A percentile compares a stretch with the other conserved stretches of the same genome.
Conservation (phyloP, 2,797 vertebrate species). For the Premnoplex brunnescens region DNA sequence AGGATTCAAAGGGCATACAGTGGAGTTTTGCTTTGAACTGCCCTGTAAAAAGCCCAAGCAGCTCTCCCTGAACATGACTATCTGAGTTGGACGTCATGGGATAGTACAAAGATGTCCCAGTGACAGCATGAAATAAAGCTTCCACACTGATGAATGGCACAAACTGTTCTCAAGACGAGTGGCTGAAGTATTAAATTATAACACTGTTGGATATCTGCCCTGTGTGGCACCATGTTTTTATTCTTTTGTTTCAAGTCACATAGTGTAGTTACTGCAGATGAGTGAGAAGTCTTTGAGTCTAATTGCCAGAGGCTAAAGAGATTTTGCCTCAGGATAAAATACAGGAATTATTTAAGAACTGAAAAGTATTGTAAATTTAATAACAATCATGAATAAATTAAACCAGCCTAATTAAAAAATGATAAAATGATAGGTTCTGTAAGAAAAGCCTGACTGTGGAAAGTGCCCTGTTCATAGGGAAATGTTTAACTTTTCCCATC, state of each 20-base stretch:
- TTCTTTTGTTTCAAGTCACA: slow-evolving; percentile 16
- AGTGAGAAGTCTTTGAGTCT: slow-evolving; percentile 18
- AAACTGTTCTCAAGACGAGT: background rate
- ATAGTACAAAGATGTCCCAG: background rate
- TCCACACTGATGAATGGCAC: background rate
- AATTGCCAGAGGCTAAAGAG: slow-evolving; percentile 49
- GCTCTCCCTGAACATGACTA: background rate
- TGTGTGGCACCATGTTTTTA: background rate
- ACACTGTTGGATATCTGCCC: background rate
- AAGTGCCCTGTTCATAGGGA: background rate
- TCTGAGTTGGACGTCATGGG: background rate
- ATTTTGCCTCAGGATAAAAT: slow-evolving; percentile 45
- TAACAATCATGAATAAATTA: slow-evolving; percentile 63
- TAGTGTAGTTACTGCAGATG: background rate
- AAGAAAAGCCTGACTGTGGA: background rate
- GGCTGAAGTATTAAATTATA: background rate
- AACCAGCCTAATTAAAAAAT: slow-evolving; percentile 45
- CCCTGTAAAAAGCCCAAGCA: background rate
- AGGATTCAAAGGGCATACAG: background rate
- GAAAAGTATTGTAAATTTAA: slow-evolving; percentile 63
- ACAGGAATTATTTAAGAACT: slow-evolving; percentile 63
- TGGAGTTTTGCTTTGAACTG: background rate
- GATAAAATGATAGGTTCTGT: slow-evolving; percentile 1
- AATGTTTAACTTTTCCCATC: background rate
- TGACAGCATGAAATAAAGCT: background rate